Evolutionary conservation across 2,797 vertebrate species (phyloP), one percentile per base, ranked within the genome.

Genomic region (Chrosomus eos): DNA sequence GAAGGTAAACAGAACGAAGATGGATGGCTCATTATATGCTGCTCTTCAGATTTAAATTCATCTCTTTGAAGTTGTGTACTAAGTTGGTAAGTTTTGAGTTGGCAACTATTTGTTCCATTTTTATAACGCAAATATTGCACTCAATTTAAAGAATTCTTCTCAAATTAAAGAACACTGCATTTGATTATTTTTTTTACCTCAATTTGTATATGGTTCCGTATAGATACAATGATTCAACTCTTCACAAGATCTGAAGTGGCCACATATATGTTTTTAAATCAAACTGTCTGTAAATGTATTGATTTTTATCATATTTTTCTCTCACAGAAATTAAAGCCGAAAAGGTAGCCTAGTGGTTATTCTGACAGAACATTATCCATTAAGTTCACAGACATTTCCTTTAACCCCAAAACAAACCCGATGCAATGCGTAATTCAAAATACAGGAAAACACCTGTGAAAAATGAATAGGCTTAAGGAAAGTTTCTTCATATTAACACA

Each of bases 1-100:
- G n/a, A 75, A 79, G 31, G 67, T 80, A 80, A 80, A 76, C 70
- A 76, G 73, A 51, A 33, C 45, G 23, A 66, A 60, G 64, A 85
- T 60, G 5, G 31, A 70, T 71, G 58, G 62, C 75, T 66, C 51
- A 60, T 80, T 73, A 80, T 43, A 13, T 64, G 66, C 83, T 19
- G 74, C 26, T 72, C 67, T 66, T 71, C 8, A 23, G 36, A 67
- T 68, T 68, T 76, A 43, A 33, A 58, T 78, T 33, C 36, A 40
- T 43, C 45, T 84, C 38, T 45, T 60, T 51, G 23, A 53, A 21
- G 16, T 66, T 51, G 62, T 62, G 60, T 53, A 75, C 21, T 28
- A 75, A 62, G 43, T 64, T 81, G 71, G 13, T 19, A 60, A 64
- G 70, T 58, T 87, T 80, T 55, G 28, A 71, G 28, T 55, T 33